phyloP scores from a whole-genome alignment of 2,888 invertebrate genomes.

The Ormyrus nitidulus region DNA sequence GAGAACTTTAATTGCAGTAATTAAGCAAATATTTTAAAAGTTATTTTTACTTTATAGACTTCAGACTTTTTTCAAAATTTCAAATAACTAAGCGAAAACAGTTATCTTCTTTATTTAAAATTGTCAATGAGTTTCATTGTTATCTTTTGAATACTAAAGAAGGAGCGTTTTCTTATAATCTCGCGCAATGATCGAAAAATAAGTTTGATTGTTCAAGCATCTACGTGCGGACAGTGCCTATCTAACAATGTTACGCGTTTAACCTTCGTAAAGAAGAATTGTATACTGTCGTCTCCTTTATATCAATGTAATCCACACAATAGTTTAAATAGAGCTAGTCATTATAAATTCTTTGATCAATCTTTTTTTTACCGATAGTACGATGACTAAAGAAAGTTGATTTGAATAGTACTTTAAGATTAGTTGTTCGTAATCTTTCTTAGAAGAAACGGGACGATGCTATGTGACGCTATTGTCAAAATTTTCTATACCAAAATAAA shows the following conservation, averaged over 20 bases:
- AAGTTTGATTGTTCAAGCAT: slow-evolving; percentile 27
- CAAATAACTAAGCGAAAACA: too few species aligned
- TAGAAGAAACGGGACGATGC: slow-evolving; percentile 30
- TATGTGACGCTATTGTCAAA: slow-evolving; percentile 18
- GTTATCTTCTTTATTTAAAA: too few species aligned
- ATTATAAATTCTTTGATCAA: slow-evolving; percentile 34
- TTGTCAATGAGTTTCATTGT: too few species aligned
- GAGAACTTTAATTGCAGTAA: too few species aligned
- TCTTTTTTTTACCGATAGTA: slow-evolving; percentile 17
- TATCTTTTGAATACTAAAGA: too few species aligned
- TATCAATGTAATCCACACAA: slow-evolving; percentile 34
- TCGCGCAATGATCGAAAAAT: slow-evolving; percentile 11
- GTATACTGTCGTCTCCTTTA: slow-evolving; percentile 17
- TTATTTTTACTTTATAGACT: too few species aligned
- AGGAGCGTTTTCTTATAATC: background rate
- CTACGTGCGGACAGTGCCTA: slow-evolving; percentile 1
- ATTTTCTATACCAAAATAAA: slow-evolving; percentile 29
- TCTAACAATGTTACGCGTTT: slow-evolving; percentile 9
- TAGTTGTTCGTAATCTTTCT: slow-evolving; percentile 41
- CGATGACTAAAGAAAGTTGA: slow-evolving; percentile 47
- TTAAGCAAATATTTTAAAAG: too few species aligned
- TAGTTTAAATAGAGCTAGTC: slow-evolving; percentile 42
- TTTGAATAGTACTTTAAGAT: slow-evolving; percentile 22
- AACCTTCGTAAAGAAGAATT: slow-evolving; percentile 16
- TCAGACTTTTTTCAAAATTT: too few species aligned